Conservation (phyloP, 2,888 invertebrate genomes). For the Neria commutata region DNA sequence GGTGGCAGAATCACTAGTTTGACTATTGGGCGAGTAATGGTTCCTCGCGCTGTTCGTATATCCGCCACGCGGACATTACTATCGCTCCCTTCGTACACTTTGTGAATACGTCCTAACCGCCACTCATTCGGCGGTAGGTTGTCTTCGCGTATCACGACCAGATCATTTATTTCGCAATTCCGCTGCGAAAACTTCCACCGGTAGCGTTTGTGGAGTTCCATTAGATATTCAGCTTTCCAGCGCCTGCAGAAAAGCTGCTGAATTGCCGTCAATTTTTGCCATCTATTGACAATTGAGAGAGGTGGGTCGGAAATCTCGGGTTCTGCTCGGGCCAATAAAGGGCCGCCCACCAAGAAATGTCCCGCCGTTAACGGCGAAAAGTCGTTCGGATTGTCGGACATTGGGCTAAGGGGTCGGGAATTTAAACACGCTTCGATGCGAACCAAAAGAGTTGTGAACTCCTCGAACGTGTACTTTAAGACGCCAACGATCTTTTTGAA, state of each 20-base stretch:
- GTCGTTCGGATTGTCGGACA: background rate
- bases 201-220: constrained; percentile 8
- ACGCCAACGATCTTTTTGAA: background rate
- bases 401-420: background rate
- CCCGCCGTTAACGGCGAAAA: background rate
- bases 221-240: constrained; percentile 13
- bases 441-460: too few species aligned
- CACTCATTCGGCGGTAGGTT: constrained; percentile 13
- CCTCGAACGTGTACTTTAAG: background rate
- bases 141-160: constrained; percentile 13
- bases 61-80: too few species aligned
- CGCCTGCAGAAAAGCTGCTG: constrained; percentile 13
- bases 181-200: constrained; percentile 8
- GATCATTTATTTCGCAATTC: background rate
- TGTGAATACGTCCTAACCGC: constrained; percentile 7
- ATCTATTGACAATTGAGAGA: background rate
- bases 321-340: background rate
- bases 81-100: too few species aligned
- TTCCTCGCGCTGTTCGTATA: too few species aligned
- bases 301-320: background rate
- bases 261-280: constrained; percentile 6
- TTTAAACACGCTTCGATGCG: too few species aligned
- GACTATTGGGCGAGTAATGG: too few species aligned
- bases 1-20: too few species aligned
- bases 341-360: background rate